Evolutionary conservation across 2,113 vertebrate genomes (phyloP).

Genomic region (Toxotes jaculatrix): DNA sequence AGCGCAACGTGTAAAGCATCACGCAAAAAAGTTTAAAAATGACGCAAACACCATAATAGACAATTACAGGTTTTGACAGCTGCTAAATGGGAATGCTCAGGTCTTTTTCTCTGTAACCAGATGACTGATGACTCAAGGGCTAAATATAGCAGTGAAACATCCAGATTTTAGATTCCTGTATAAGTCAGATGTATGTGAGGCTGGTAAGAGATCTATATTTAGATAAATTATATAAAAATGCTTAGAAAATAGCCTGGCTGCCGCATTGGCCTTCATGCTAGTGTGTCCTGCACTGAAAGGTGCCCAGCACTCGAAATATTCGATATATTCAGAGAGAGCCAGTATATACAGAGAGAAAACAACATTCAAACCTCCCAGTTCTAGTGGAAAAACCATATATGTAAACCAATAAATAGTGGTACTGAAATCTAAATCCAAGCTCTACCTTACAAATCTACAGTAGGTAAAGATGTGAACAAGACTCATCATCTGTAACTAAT

Average conservation of each 20-base stretch:
- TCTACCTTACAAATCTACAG: no score
- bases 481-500: no score
- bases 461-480: no score
- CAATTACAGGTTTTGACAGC: constrained; percentile 41
- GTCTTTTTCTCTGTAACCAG: constrained; percentile 29
- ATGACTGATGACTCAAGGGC: constrained; percentile 56
- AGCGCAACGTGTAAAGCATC: constrained; percentile 9
- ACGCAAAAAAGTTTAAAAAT: constrained; percentile 8
- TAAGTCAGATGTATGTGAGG: constrained; percentile 13
- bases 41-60: constrained; percentile 15
- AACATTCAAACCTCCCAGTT: no score
- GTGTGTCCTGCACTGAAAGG: neutral
- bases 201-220: neutral
- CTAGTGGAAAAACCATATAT: no score
- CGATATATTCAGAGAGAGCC: neutral
- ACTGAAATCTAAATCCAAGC: no score
- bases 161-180: constrained; percentile 7
- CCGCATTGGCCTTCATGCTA: neutral
- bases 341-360: neutral
- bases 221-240: constrained; percentile 20
- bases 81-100: constrained; percentile 38
- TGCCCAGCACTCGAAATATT: no score
- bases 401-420: no score
- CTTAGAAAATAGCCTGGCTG: neutral
- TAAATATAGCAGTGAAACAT: constrained; percentile 48